These are phyloP conservation scores for Clarias macrocephalus DNA, from an alignment of 2,113 vertebrate genomes.

Conservation along the genomic window DNA sequence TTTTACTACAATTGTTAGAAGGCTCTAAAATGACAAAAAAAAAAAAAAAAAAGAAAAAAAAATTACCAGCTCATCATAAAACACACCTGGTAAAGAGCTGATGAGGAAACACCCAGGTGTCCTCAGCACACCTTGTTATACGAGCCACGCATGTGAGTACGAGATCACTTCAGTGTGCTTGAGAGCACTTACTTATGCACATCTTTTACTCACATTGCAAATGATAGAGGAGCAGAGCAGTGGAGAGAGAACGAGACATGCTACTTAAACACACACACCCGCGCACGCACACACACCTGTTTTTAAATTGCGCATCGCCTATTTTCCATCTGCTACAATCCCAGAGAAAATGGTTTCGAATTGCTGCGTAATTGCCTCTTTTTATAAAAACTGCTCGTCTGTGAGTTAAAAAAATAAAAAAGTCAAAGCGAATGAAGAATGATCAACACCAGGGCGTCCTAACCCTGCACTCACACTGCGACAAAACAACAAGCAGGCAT, in stretches of 20 bases:
- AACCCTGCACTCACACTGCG: background rate
- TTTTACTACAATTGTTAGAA: background rate
- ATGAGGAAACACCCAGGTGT: background rate
- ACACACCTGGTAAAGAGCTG: background rate
- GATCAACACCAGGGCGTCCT: background rate
- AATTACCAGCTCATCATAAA: constrained; percentile 22
- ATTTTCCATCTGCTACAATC: background rate
- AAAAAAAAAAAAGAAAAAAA: background rate
- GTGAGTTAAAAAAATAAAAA: background rate
- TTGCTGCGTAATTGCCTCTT: background rate
- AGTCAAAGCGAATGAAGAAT: background rate
- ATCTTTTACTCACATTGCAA: background rate
- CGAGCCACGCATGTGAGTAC: background rate
- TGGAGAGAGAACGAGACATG: background rate
- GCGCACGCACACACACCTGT: background rate
- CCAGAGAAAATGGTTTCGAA: background rate
- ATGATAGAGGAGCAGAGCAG: background rate
- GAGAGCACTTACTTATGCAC: background rate
- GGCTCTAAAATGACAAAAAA: background rate
- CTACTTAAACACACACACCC: background rate
- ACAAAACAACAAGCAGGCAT: background rate
- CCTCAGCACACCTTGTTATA: background rate
- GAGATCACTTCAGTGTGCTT: background rate
- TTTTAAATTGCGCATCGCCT: background rate
- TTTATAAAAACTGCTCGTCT: background rate